Percentiles rank a stretch among this genome's conserved stretches.
Evolutionary conservation across 2,888 invertebrate genomes (phyloP).

Genomic region (Ceratothoa steindachneri): DNA sequence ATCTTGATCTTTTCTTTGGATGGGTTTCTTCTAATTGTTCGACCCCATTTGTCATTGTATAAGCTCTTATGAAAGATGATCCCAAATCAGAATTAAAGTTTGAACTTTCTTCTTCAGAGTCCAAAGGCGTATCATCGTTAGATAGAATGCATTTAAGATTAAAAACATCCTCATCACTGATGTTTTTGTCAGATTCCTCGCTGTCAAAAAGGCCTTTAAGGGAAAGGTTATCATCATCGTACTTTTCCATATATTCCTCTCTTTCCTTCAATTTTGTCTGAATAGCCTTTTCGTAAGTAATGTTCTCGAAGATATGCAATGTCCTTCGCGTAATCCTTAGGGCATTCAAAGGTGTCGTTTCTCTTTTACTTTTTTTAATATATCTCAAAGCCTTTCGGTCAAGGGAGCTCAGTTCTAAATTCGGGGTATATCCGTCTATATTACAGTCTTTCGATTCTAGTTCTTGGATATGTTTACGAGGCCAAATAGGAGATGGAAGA

Average conservation of each 20-base stretch:
- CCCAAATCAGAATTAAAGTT: no score
- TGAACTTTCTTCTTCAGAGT: not conserved
- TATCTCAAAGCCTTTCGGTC: not conserved
- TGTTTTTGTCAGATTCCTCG: not conserved
- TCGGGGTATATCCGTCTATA: not conserved
- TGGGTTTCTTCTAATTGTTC: no score
- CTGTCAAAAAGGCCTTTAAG: not conserved
- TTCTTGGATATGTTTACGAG: conserved; percentile 9
- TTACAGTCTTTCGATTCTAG: not conserved
- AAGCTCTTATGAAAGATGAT: no score
- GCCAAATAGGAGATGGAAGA: conserved; percentile 44
- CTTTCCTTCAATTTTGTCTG: not conserved
- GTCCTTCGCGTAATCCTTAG: conserved; percentile 20
- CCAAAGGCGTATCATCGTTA: not conserved
- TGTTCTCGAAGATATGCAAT: conserved; percentile 39
- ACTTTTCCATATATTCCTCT: not conserved
- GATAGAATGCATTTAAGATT: not conserved
- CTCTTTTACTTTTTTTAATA: not conserved
- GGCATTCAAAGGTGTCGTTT: not conserved
- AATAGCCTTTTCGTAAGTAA: conserved; percentile 12
- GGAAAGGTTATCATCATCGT: not conserved
- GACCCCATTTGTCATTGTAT: no score
- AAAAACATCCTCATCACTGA: not conserved
- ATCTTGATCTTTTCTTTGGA: not conserved
- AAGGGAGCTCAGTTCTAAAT: not conserved